Conservation (phyloP, 1,140 invertebrate genomes). For the Pseudoatta argentina region DNA sequence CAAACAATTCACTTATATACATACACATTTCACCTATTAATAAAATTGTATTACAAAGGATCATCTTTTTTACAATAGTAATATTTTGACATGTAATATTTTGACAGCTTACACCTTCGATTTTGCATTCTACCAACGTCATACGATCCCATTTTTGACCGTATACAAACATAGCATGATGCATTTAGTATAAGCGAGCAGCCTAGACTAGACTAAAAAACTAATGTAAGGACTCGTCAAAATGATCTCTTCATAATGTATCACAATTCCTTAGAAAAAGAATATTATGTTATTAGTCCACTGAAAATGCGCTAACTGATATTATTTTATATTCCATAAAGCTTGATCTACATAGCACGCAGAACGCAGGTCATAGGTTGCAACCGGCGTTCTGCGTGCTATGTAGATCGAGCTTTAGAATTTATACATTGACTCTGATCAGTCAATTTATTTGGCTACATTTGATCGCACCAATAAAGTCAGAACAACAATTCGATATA, state of each 20-base stretch:
- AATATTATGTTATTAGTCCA: constrained; percentile 41
- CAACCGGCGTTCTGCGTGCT: too few relatives aligned
- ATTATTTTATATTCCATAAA: neutral
- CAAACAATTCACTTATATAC: neutral
- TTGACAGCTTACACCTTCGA: neutral
- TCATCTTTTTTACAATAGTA: neutral
- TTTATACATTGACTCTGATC: constrained; percentile 16
- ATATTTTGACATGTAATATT: neutral
- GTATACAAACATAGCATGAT: constrained; percentile 65
- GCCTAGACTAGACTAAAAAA: constrained; percentile 72
- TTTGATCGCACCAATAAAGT: neutral
- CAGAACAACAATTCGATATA: constrained; percentile 37
- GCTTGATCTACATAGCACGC: too few relatives aligned
- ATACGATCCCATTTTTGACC: constrained; percentile 25
- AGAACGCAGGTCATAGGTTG: too few relatives aligned
- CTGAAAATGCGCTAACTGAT: neutral
- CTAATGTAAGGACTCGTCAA: constrained; percentile 69
- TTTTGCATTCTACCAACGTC: constrained; percentile 36
- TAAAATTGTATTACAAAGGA: neutral
- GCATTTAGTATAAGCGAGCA: constrained; percentile 72
- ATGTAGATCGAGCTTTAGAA: neutral
- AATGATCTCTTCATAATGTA: constrained; percentile 53
- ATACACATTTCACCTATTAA: neutral
- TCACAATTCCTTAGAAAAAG: constrained; percentile 56
- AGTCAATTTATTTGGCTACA: constrained; percentile 21